phyloP scores from a whole-genome alignment of 1,140 invertebrate genomes.

The Pseudomyrmex pallidus region DNA sequence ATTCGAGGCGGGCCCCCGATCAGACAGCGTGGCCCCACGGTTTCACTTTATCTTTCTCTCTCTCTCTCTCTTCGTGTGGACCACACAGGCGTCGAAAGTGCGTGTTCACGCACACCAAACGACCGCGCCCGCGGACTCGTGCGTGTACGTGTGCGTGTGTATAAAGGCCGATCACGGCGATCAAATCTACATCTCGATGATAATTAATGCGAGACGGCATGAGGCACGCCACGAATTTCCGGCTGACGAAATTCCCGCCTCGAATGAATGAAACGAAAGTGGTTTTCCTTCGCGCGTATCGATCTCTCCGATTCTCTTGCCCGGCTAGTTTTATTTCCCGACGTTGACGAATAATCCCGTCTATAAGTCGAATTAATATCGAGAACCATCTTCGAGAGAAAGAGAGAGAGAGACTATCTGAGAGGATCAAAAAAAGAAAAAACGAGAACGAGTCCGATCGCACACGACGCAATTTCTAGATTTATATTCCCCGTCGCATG shows the following conservation, averaged over 20 bases:
- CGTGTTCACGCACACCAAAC: slow-evolving; percentile 36
- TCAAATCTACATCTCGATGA: slow-evolving; percentile 38
- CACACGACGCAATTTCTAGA: slow-evolving; percentile 22
- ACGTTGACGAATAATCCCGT: slow-evolving; percentile 34
- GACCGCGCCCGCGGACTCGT: neutral
- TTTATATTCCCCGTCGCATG: slow-evolving; percentile 4
- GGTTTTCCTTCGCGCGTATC: slow-evolving; percentile 40
- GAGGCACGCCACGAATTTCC: slow-evolving; percentile 53
- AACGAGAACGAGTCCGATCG: no score
- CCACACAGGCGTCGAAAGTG: slow-evolving; percentile 64
- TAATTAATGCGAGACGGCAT: slow-evolving; percentile 52
- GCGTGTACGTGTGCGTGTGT: neutral
- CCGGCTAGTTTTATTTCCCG: neutral
- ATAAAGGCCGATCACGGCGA: neutral
- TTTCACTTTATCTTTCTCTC: slow-evolving; percentile 74
- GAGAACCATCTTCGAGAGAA: neutral
- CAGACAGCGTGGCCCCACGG: slow-evolving; percentile 78
- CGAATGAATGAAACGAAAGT: slow-evolving; percentile 67
- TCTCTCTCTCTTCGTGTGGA: slow-evolving; percentile 59
- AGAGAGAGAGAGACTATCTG: neutral
- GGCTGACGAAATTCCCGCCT: slow-evolving; percentile 43
- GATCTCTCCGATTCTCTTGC: neutral
- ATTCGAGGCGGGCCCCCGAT: slow-evolving; percentile 72
- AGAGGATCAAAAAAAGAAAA: neutral
- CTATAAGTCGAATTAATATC: slow-evolving; percentile 18